Base-by-base conservation (phyloP, 2,888 invertebrate genomes). In the Leptinotarsa haldemani region DNA sequence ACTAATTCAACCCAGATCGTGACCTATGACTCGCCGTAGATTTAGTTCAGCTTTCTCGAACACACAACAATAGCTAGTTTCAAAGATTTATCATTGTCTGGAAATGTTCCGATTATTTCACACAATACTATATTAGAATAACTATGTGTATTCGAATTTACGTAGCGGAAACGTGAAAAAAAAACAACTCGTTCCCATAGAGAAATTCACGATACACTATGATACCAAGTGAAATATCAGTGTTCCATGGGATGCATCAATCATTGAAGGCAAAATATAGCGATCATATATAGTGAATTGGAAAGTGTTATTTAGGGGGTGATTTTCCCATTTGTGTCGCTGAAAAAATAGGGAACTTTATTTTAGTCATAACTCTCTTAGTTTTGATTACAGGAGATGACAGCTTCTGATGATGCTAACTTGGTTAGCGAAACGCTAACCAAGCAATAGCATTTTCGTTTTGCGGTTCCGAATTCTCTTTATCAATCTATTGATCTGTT, bases 1-100 rank as follows among this genome's bases (percentile, higher is more conserved):
- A 13, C 30, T 20, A 64, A 13, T 64, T 47, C 47, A 40, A 48
- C 47, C 4, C 48, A 65, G 9, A 65, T 22, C 20, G 22, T 65
- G 65, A 65, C 46, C 48, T 48, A 65, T 65, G 65, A 65, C 48
- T 65, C 7, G n/a, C 9, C 5, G 47, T 65, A 47, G 48, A 7
- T 48, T 65, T 20, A 65, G 65, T 65, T 65, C 65, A 65, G 65
- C 65, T 65, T 65, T 65, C 65, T 65, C 65, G 16, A 46, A 40
- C 46, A 65, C 16, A 65, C 48, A 46, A 65, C 65, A 65, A 65
- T 65, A n/a, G 65, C 46, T 46, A 20, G 65, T 65, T 48, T 13
- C 20, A 16, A 48, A 48, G 48, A 46, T 46, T 20, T 48, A 65
- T 65, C 9, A 65, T 65, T 20, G 22, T 65, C 65, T 48, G 15